A percentile compares a stretch with the other conserved stretches of the same genome.
These are phyloP conservation scores for Periophthalmus magnuspinnatus DNA, from an alignment of 2,797 vertebrate genomes.

Conservation along the genomic window DNA sequence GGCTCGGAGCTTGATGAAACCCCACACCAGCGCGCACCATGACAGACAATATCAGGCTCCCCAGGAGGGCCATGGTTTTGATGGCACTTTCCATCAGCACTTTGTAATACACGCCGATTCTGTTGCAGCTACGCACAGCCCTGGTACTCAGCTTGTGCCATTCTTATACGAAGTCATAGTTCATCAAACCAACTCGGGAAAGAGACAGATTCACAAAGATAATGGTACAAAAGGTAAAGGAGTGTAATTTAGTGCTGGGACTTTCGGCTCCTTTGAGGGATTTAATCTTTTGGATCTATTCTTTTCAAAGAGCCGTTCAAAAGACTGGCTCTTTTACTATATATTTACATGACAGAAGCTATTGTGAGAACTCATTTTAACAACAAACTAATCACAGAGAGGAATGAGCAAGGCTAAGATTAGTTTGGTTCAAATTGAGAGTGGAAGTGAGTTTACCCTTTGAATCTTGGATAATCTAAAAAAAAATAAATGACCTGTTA, in stretches of 20 bases:
- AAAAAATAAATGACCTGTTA: too few species aligned
- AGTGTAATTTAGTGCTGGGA: neutral
- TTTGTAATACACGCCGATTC: conserved; percentile 34
- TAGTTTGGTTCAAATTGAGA: too few species aligned
- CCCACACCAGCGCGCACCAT: conserved; percentile 46
- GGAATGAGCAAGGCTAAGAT: too few species aligned
- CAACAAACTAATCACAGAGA: too few species aligned
- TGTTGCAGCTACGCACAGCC: conserved; percentile 28
- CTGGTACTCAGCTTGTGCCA: conserved; percentile 27
- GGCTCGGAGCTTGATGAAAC: conserved; percentile 52
- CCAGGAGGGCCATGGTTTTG: conserved; percentile 35
- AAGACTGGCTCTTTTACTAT: too few species aligned
- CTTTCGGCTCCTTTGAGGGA: too few species aligned
- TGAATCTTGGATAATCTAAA: too few species aligned
- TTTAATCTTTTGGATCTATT: too few species aligned
- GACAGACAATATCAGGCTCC: conserved; percentile 49
- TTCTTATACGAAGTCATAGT: conserved; percentile 29
- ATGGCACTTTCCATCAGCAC: conserved; percentile 60
- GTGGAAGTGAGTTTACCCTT: too few species aligned
- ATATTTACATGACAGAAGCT: too few species aligned
- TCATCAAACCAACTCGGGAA: conserved; percentile 37
- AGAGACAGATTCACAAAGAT: conserved; percentile 36
- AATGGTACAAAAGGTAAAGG: conserved; percentile 41
- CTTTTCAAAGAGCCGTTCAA: too few species aligned
- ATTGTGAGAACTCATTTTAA: too few species aligned